Evolutionary conservation across 2,888 invertebrate genomes (phyloP), one percentile per base, ranked within the genome.

Genomic region (Lasioglossum calceatum): DNA sequence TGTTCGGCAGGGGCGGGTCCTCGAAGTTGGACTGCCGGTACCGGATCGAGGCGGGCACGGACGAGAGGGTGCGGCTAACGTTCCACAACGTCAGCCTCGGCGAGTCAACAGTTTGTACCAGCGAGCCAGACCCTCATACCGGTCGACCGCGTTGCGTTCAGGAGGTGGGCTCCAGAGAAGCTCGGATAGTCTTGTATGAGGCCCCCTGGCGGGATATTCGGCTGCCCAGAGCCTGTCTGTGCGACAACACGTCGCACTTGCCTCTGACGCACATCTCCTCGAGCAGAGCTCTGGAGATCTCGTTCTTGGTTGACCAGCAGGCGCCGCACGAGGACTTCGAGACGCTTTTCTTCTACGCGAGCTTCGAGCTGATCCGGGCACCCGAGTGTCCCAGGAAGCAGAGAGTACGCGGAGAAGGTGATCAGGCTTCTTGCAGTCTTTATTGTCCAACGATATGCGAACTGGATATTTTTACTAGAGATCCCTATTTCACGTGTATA

Each of bases 1-100:
- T 98, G 92, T 98, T 97, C 94, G 98, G 98, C 0, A 96, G 98
- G 71, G 98, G 98, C 0, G 98, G 98, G 8, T 97, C 97, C 54
- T 96, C 96, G 87, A 97, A 97, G 88, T 95, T 98, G 81, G 97
- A 97, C 82, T 98, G 98, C 94, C 96, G 97, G 79, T 98, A 98
- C 94, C 96, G 98, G 83, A 96, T 98, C 90, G 97, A 97, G 93
- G 97, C 97, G 0, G 96, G 96, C 27, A 95, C 96, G 0, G 97
- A 97, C 44, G 97, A 97, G 92, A 96, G 97, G 76, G 97, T 98
- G 8, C 96, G 96, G 32, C 95, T 98, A 16, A 96, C 97, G 4
- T 94, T 98, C 82, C 96, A 97, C 92, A 97, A 97, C 92, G 97
- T 97, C 5, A 97, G 97, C 36, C 97, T 98, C 90, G 98, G 98